Base-by-base conservation (phyloP, 2,888 invertebrate genomes). In the Epinotia bilunana region DNA sequence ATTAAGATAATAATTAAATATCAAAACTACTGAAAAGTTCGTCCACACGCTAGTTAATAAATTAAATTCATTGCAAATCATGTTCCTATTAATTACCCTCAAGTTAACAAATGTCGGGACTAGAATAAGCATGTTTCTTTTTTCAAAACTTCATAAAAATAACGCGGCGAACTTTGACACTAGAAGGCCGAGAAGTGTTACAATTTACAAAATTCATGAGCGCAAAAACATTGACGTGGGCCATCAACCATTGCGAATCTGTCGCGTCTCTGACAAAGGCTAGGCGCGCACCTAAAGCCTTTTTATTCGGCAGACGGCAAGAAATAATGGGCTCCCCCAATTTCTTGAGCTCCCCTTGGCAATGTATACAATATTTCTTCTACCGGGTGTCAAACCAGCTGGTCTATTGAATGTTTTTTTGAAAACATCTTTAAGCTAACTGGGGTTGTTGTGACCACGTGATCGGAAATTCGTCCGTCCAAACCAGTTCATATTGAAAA, bases 91-190 rank as follows among this genome's bases (percentile, higher is more conserved):
- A 13, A 5, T 13, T 16, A n/a, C 16, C n/a, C 18, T 16, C n/a
- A 65, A 11, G 33, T 12, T 28, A 53, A 55, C n/a, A 53, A 65
- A 53, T 65, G 11, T 55, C 28, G n/a, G 12, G 11, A 49, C 18
- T 49, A 28, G 49, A 53, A 7, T 12, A 7, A 65, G 53, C 5
- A 33, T 33, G 16, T 2, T 73, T 28, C 23, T 55, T 57, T 55
- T 13, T 53, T 64, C 72, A 80, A 79, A 79, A 77, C 62, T 76
- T 69, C 77, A 83, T 83, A 82, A 75, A 73, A 72, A 80, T 79
- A 77, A 78, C 79, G 83, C 85, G 86, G 90, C 90, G 91, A 92
- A 90, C 92, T 90, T 89, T 91, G 91, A 91, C 91, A 91, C 81
- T 79, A 80, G 87, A 87, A 82, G 83, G 83, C 74, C 78, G 79